These are phyloP conservation scores for Oncorhynchus masou DNA, from an alignment of 2,113 vertebrate genomes.

Conservation along the genomic window DNA sequence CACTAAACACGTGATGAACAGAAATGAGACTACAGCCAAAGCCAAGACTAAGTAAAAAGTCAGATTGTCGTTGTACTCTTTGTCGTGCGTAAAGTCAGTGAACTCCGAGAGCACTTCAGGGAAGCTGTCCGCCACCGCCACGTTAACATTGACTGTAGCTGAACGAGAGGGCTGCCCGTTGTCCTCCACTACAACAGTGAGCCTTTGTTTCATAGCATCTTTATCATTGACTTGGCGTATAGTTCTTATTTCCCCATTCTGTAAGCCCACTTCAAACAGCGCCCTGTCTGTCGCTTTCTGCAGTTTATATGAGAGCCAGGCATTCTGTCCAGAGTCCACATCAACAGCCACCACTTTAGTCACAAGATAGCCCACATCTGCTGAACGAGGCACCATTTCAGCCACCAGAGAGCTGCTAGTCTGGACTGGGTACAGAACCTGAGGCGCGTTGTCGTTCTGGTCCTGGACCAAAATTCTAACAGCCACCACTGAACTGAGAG, in stretches of 20 bases:
- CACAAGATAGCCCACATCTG: slow-evolving; percentile 48
- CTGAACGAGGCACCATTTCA: slow-evolving; percentile 36
- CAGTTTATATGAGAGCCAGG: slow-evolving; percentile 43
- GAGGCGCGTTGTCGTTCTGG: slow-evolving; percentile 45
- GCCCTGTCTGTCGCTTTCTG: slow-evolving; percentile 37
- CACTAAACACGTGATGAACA: slow-evolving; percentile 66
- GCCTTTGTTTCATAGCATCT: slow-evolving; percentile 37
- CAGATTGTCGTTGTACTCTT: slow-evolving; percentile 37
- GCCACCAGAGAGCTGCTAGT: slow-evolving; percentile 14
- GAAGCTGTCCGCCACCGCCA: slow-evolving; percentile 18
- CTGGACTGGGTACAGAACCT: slow-evolving; percentile 13
- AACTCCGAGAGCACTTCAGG: slow-evolving; percentile 50
- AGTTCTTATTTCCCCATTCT: slow-evolving; percentile 36
- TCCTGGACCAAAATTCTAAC: slow-evolving; percentile 32
- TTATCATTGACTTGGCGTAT: slow-evolving; percentile 37
- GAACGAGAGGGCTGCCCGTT: slow-evolving; percentile 30
- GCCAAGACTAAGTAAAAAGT: slow-evolving; percentile 56
- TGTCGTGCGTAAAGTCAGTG: slow-evolving; percentile 31
- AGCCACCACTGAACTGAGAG: slow-evolving; percentile 21
- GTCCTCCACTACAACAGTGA: slow-evolving; percentile 38
- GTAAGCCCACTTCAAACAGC: slow-evolving; percentile 36
- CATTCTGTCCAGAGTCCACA: slow-evolving; percentile 34
- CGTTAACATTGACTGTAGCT: slow-evolving; percentile 22
- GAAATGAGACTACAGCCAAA: slow-evolving; percentile 63
- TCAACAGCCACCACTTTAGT: slow-evolving; percentile 53